Base-by-base conservation (phyloP, 2,113 vertebrate genomes). In the Oriolus oriolus region DNA sequence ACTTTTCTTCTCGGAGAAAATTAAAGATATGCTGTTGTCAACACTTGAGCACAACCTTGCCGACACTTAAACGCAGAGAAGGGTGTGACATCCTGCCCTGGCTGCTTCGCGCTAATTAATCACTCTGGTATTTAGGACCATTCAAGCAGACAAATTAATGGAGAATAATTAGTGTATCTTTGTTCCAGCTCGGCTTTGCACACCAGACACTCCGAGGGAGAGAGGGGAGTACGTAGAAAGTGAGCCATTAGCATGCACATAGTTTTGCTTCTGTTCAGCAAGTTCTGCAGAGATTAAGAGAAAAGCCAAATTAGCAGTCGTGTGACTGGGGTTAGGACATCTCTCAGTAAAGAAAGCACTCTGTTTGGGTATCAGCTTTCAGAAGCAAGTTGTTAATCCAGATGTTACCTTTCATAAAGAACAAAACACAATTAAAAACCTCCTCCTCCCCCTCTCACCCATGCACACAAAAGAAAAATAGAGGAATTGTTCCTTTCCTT, bases 131-230 rank as follows among this genome's bases (percentile, higher is more conserved):
- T 99, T 99, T 99, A 99, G 99, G 98, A 98, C 98, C 98, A 98
- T 98, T 98, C 98, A 98, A 99, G 98, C 98, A 98, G 98, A 99
- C 99, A 99, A 98, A 98, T 98, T 99, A 98, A 98, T 99, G 98
- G 98, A 98, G 98, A 98, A 98, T 99, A 99, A 99, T 99, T 99
- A 99, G 98, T 98, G 98, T 98, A 98, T 98, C 98, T 99, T 99
- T 99, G 98, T 98, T 98, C 98, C 98, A 98, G 97, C 98, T 98
- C 93, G 39, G 98, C 97, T 98, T 97, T 98, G 97, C 98, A 97
- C 98, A 98, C 98, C 97, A 98, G 97, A 97, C 97, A 97, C 97
- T 97, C 96, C 59, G 83, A 80, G 97, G 97, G 98, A 98, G 97
- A 98, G 97, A 96, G 97, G 96, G 97, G 97, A 98, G 97, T 96